Conservation (phyloP, 2,113 vertebrate genomes). For the Mirounga angustirostris region DNA sequence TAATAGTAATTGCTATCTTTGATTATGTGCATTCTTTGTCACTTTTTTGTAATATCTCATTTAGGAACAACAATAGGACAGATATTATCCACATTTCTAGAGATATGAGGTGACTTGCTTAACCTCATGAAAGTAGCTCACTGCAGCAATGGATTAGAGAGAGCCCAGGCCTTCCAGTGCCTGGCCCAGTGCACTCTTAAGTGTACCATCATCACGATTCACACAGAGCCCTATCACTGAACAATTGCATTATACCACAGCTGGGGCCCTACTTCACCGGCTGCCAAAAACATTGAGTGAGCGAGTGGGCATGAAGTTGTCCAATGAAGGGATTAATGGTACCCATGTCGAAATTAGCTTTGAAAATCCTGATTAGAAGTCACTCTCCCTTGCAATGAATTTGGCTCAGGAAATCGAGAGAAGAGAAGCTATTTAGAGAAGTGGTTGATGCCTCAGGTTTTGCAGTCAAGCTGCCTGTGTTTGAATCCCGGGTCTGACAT, state of each 20-base stretch:
- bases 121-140: neutral
- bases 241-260: neutral
- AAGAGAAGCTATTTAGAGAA: slow-evolving; percentile 19
- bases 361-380: slow-evolving; percentile 64
- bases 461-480: neutral
- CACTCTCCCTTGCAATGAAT: slow-evolving; percentile 51
- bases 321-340: slow-evolving; percentile 29
- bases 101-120: neutral
- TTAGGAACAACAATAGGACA: neutral
- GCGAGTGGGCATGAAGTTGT: neutral
- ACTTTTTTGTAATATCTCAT: neutral
- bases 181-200: neutral
- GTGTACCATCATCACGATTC: neutral
- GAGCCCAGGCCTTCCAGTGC: neutral
- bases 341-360: slow-evolving; percentile 51
- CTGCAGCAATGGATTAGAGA: neutral
- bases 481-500: neutral
- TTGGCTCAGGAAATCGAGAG: slow-evolving; percentile 10
- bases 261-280: neutral
- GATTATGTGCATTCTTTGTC: neutral
- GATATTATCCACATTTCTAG: neutral
- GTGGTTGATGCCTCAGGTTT: neutral
- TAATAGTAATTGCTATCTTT: neutral
- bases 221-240: neutral
- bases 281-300: neutral